A percentile compares a stretch with the other conserved stretches of the same genome.
Conservation (phyloP, 37 sponge, comb jelly and placozoan species). For the Oscarella lobularis region DNA sequence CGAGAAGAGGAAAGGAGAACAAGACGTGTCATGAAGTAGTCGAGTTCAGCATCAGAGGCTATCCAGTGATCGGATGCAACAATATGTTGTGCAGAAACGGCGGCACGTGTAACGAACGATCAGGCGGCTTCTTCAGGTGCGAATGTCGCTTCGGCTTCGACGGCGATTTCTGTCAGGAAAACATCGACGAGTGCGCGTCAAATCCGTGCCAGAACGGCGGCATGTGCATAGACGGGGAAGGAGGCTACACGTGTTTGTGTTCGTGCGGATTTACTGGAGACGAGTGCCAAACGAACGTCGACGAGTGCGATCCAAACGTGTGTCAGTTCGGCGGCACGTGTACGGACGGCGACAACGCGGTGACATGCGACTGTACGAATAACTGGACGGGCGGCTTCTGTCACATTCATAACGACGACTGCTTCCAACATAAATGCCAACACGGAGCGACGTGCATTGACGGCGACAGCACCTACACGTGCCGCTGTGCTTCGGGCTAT, state of each 20-base stretch:
- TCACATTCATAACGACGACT: not conserved
- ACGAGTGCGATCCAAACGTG: not conserved
- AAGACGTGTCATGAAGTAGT: not conserved
- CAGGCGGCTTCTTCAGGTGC: not conserved
- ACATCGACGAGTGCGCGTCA: not conserved
- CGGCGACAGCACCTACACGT: not conserved
- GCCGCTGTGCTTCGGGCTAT: not conserved
- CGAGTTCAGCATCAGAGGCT: no score
- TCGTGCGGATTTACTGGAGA: not conserved
- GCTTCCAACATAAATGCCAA: not conserved
- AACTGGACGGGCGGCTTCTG: not conserved
- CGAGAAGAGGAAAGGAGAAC: not conserved
- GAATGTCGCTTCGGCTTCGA: not conserved
- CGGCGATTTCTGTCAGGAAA: not conserved
- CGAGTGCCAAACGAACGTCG: not conserved
- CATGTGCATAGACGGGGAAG: not conserved
- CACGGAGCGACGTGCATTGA: not conserved
- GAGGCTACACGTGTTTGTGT: not conserved
- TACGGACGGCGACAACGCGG: not conserved
- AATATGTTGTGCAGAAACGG: slow-evolving; percentile 56
- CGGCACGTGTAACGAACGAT: slow-evolving; percentile 16
- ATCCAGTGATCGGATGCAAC: slow-evolving; percentile 30
- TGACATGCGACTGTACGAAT: not conserved
- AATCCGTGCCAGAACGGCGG: not conserved
- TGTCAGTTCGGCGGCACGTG: not conserved